Percentiles rank a stretch among this genome's conserved stretches.
Conservation (phyloP, 2,888 invertebrate genomes). For the Encarsia formosa region DNA sequence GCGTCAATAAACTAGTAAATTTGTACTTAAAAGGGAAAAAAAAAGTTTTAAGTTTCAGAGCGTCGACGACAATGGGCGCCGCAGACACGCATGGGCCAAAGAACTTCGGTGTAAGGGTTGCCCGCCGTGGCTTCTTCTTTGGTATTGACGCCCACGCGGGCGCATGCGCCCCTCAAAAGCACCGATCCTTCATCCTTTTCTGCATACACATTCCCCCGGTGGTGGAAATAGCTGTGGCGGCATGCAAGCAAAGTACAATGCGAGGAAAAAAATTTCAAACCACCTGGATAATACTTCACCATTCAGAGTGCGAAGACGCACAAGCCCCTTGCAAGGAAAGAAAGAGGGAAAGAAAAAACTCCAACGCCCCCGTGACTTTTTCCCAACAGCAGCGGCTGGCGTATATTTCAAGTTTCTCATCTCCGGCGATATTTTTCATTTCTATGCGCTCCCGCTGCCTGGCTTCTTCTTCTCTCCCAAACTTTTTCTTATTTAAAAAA, state of each 20-base stretch:
- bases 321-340: neutral
- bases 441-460: constrained; percentile 23
- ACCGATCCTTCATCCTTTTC: constrained; percentile 17
- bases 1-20: too few relatives aligned
- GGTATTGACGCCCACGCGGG: constrained; percentile 47
- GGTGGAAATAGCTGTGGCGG: too few relatives aligned
- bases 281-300: too few relatives aligned
- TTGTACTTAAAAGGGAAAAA: too few relatives aligned
- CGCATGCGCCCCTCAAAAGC: constrained; percentile 48
- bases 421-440: constrained; percentile 37
- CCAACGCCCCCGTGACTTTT: too few relatives aligned
- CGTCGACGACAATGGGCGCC: neutral
- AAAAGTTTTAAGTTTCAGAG: too few relatives aligned
- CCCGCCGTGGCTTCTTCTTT: constrained; percentile 35
- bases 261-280: too few relatives aligned
- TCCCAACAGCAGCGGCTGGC: constrained; percentile 27
- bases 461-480: neutral
- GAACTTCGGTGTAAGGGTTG: constrained; percentile 28
- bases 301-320: too few relatives aligned
- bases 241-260: too few relatives aligned
- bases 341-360: neutral
- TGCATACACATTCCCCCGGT: neutral
- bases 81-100: neutral
- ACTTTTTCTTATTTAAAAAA: neutral
- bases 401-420: constrained; percentile 34